Conservation (phyloP, 2,113 vertebrate species). For the Otis tarda region DNA sequence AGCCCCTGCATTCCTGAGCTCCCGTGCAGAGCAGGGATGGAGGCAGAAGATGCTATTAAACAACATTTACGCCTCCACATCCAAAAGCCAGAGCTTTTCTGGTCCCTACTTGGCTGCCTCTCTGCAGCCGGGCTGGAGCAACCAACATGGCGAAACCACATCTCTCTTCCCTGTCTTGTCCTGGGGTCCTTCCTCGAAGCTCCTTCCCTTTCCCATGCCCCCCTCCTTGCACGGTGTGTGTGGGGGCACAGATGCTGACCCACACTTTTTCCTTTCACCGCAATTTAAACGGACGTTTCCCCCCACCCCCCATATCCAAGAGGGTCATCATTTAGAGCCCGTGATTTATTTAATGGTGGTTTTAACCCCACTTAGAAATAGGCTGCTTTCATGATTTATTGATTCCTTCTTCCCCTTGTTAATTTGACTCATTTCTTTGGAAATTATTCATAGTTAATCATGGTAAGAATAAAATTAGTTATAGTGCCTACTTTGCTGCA, state of each 20-base stretch:
- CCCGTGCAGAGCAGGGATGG: not conserved
- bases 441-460: slow-evolving; percentile 82
- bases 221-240: not conserved
- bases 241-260: not conserved
- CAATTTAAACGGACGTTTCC: slow-evolving; percentile 40
- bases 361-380: slow-evolving; percentile 82
- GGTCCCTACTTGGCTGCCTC: not conserved
- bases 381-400: slow-evolving; percentile 78
- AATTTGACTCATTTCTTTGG: slow-evolving; percentile 81
- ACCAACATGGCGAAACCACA: not conserved
- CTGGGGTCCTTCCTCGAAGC: not conserved
- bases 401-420: slow-evolving; percentile 76
- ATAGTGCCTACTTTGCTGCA: slow-evolving; percentile 75
- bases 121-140: not conserved
- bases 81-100: not conserved
- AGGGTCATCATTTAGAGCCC: slow-evolving; percentile 33
- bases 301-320: not conserved
- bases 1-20: slow-evolving; percentile 10
- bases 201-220: not conserved
- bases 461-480: slow-evolving; percentile 77
- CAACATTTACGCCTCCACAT: not conserved
- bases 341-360: slow-evolving; percentile 77
- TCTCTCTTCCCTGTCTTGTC: not conserved
- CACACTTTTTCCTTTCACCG: not conserved
- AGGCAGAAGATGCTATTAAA: slow-evolving; percentile 32